Evolutionary conservation across 2,888 invertebrate species (phyloP), one percentile per base, ranked within the genome.

Genomic region (Drosophila formosana): DNA sequence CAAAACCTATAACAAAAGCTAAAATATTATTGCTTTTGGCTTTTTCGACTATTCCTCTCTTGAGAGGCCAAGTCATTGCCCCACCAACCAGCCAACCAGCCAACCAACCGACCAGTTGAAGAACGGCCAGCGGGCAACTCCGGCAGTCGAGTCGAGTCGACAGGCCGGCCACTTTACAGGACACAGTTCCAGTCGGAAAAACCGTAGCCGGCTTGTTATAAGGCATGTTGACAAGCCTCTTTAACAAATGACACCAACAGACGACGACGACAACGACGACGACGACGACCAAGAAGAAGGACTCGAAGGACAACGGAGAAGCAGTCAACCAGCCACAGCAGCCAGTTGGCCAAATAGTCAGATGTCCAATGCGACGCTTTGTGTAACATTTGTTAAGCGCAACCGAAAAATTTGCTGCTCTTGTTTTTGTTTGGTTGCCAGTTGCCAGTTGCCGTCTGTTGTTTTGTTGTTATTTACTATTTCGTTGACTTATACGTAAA

Each of bases 151-250:
- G 18, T 30, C 6, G 30, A 18, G 30, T 7, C 6, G 34, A 3
- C 55, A 9, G 45, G 65, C 55, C 61, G 79, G 79, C 76, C 72
- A 75, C 76, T 77, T 75, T 78, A 74, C 64, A 69, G 74, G 61
- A 70, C 43, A 65, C 53, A 66, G 63, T 66, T 58, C 46, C 67
- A 71, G 73, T 66, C 61, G 30, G 63, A 61, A 83, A 78, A 84
- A 71, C 79, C 88, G 51, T 86, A 83, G 80, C 79, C 75, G 81
- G 89, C 80, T 88, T 88, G 89, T 89, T 89, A 90, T 82, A 86
- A 84, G 90, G 78, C 89, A 88, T 90, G 90, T 90, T 90, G 91
- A 90, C 90, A 90, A 90, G 90, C 90, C 90, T 91, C 90, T 90
- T 90, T 90, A 91, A 87, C 91, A 91, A 90, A 91, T 91, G 90